Evolutionary conservation across 2,113 vertebrate genomes (phyloP).

Genomic region (Rousettus leschenaultii): DNA sequence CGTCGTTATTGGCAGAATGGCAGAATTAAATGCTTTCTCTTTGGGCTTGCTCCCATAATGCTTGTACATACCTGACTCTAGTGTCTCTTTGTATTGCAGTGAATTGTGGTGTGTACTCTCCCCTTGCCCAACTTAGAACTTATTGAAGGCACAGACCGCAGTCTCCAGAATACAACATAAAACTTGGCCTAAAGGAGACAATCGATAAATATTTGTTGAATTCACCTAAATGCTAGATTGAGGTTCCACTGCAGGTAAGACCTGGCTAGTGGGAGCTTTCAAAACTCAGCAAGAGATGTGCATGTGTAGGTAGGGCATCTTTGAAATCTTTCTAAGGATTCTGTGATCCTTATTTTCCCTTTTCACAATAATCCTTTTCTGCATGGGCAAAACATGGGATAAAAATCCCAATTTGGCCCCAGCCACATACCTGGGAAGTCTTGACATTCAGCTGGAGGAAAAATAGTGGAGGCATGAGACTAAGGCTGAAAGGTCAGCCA

Average conservation of each 20-base stretch:
- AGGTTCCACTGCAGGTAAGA: not conserved
- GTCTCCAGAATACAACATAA: not conserved
- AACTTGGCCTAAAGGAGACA: not conserved
- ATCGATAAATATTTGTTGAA: not conserved
- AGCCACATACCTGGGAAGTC: not conserved
- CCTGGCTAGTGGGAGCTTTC: not conserved
- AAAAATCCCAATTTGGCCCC: not conserved
- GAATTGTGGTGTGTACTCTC: not conserved
- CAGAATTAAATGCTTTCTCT: not conserved
- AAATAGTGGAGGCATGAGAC: not conserved
- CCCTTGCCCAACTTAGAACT: not conserved
- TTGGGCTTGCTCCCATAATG: not conserved
- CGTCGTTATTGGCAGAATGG: not conserved
- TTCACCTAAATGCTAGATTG: not conserved
- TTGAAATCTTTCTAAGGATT: not conserved
- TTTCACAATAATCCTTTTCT: not conserved
- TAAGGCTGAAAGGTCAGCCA: not conserved
- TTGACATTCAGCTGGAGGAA: not conserved
- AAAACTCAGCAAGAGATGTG: not conserved
- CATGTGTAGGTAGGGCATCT: not conserved
- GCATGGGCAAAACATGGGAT: not conserved
- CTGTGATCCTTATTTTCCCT: not conserved
- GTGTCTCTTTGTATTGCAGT: not conserved
- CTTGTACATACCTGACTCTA: not conserved
- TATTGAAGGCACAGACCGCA: not conserved